A percentile compares a stretch with the other conserved stretches of the same genome.
Evolutionary conservation across 1,140 invertebrate genomes (phyloP).

Genomic region (Aphidius gifuensis): DNA sequence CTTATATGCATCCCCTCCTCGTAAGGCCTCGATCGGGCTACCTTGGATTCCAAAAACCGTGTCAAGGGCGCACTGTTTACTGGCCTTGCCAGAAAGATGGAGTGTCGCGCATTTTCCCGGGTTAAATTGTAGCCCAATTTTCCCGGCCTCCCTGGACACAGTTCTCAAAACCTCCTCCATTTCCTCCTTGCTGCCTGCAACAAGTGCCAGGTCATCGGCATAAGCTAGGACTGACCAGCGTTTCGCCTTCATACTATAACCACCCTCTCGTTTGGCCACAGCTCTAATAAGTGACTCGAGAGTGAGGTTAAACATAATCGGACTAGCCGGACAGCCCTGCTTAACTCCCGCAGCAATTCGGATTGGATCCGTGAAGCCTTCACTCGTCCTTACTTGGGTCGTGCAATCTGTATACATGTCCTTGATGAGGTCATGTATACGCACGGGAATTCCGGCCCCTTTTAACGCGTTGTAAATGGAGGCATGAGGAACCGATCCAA

Average conservation of each 20-base stretch:
- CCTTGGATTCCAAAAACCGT: conserved; percentile 22
- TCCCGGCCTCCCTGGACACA: conserved; percentile 9
- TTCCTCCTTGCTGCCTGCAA: conserved; percentile 15
- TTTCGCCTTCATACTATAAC: conserved; percentile 26
- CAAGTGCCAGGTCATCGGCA: conserved; percentile 36
- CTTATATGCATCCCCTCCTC: conserved; percentile 28
- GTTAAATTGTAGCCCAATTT: conserved; percentile 33
- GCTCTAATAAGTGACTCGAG: conserved; percentile 36
- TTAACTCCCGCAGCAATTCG: conserved; percentile 37
- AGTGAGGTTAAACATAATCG: conserved; percentile 47
- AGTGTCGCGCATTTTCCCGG: conserved; percentile 33
- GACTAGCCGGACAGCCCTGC: conserved; percentile 48
- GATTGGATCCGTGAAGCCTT: conserved; percentile 34
- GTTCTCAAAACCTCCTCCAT: conserved; percentile 25
- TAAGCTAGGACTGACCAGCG: conserved; percentile 36
- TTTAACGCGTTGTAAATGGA: conserved; percentile 28
- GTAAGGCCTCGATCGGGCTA: conserved; percentile 15
- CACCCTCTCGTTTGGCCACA: conserved; percentile 1
- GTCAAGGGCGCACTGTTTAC: not conserved
- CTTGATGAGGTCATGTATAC: conserved; percentile 24
- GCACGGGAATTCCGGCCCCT: conserved; percentile 9
- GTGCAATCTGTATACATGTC: conserved; percentile 27
- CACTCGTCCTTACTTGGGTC: conserved; percentile 17
- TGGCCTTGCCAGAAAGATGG: conserved; percentile 22
- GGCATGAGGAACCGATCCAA: conserved; percentile 39